Evolutionary conservation across 2,797 vertebrate genomes (phyloP), one percentile per base, ranked within the genome.

Genomic region (Hipposideros larvatus): DNA sequence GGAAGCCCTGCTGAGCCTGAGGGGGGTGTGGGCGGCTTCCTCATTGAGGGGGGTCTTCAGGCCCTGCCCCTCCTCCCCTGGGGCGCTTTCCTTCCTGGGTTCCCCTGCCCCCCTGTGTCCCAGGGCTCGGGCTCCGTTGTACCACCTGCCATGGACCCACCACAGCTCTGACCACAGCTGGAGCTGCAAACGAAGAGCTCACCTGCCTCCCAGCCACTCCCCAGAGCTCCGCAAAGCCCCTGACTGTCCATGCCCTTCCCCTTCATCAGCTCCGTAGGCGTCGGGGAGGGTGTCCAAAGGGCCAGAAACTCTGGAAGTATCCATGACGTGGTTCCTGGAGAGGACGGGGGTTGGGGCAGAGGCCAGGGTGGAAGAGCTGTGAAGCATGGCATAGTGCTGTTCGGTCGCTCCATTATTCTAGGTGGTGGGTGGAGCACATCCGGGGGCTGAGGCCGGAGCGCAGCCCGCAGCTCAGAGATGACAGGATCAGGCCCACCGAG

Each of bases 401-500:
- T 5, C 4, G 22, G 34, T 3, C 2, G 6, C 75, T 24, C 16
- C 7, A 22, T 9, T 9, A 4, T 3, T 28, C 74, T 19, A 37
- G 24, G 46, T 3, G 2, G 5, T 2, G 19, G 28, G 3, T 7
- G 21, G 48, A 26, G 18, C 0, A 31, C 4, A 10, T 0, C 18
- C 4, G 15, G 16, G 63, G 70, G 75, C 61, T 1, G 26, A 13
- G 34, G 61, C 61, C 1, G 5, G 14, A 53, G 31, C 0, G 13
- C 5, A 31, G 34, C 8, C 8, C 24, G 53, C 13, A n/a, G 71
- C n/a, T 15, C 0, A 2, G 53, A 28, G 34, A 22, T 0, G 41
- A 34, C 61, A 2, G 4, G 16, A 0, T 34, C 11, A 2, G 61
- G 2, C 0, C 2, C 3, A 1, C 0, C 24, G 0, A 11, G 16